Evolutionary conservation across 2,797 vertebrate species (phyloP).

Genomic region (Sphenopsis melanotis): DNA sequence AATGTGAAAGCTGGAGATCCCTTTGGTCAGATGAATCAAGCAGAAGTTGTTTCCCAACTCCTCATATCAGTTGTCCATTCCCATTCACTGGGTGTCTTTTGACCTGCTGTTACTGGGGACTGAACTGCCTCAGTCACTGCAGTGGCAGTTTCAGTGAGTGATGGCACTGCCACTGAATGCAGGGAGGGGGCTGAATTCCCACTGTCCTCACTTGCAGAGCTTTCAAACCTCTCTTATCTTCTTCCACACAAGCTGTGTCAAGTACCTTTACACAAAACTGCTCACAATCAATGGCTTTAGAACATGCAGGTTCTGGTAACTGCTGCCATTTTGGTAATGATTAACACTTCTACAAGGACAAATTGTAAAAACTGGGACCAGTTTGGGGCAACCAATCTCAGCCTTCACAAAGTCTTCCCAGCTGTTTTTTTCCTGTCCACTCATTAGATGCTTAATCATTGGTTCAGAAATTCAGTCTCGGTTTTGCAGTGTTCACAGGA

Average conservation of each 20-base stretch:
- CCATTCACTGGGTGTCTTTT: not conserved
- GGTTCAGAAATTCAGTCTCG: not conserved
- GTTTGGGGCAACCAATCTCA: not conserved
- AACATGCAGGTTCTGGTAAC: accelerated
- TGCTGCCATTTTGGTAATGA: conserved; percentile 16
- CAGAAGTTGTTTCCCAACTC: not conserved
- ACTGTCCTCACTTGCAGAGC: not conserved
- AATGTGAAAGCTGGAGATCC: not conserved
- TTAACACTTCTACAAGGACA: conserved; percentile 11
- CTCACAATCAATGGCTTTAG: not conserved
- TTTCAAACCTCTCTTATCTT: not conserved
- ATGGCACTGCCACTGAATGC: not conserved
- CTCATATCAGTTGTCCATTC: not conserved
- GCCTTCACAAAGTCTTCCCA: not conserved
- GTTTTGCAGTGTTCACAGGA: not conserved
- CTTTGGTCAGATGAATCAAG: not conserved
- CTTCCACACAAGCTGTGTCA: not conserved
- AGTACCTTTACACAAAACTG: not conserved
- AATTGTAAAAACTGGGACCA: not conserved
- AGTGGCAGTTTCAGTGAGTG: not conserved
- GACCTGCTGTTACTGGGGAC: not conserved
- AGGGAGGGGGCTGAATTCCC: not conserved
- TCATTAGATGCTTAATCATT: not conserved
- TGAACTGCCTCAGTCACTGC: not conserved
- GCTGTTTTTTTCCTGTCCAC: not conserved